Evolutionary conservation across 2,888 invertebrate species (phyloP).

Genomic region (Idaea straminata): DNA sequence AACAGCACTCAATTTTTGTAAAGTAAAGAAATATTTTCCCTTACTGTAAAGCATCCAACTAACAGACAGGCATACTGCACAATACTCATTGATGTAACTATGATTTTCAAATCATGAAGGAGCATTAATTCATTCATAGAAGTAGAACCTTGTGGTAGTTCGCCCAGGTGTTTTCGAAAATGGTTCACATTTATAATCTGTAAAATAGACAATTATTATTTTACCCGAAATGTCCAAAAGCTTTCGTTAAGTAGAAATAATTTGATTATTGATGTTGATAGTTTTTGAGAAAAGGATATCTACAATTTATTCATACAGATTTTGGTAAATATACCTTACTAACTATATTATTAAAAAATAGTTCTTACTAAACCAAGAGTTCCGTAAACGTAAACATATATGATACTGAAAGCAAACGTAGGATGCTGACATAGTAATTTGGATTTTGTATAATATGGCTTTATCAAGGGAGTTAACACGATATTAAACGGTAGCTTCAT

Average conservation of each 20-base stretch:
- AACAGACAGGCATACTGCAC: conserved; percentile 58
- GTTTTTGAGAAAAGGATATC: no score
- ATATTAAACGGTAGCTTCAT: conserved; percentile 63
- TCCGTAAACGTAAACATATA: conserved; percentile 56
- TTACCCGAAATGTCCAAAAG: not conserved
- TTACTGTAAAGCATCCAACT: conserved; percentile 58
- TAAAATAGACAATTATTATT: conserved; percentile 20
- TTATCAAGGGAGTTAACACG: conserved; percentile 51
- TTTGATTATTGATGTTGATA: no score
- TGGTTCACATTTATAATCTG: conserved; percentile 54
- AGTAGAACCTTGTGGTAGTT: conserved; percentile 25
- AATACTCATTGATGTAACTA: conserved; percentile 58
- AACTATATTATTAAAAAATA: not conserved
- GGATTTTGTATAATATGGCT: conserved; percentile 46
- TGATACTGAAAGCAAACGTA: conserved; percentile 46
- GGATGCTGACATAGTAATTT: conserved; percentile 51
- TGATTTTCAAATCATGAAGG: conserved; percentile 60
- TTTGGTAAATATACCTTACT: no score
- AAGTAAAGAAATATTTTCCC: conserved; percentile 11
- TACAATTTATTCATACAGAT: no score
- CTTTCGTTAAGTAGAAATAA: no score
- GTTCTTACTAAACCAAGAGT: conserved; percentile 56
- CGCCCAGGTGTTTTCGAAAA: conserved; percentile 53
- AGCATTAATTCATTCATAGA: conserved; percentile 42
- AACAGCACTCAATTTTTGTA: no score